phyloP scores from a whole-genome alignment of 2,113 vertebrate species.

The Riparia riparia region DNA sequence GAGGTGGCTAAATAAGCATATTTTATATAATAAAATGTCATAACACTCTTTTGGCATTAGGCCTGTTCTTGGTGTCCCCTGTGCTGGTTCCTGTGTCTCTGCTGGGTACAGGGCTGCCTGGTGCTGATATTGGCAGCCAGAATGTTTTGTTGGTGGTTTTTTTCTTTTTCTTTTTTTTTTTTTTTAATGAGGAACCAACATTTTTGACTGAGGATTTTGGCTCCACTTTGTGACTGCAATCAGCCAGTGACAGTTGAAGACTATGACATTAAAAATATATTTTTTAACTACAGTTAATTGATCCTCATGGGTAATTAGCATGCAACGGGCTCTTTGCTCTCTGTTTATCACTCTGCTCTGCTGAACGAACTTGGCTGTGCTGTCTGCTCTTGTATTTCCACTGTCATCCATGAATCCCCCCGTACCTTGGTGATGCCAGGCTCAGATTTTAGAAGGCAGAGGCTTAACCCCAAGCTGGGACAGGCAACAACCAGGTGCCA shows the following conservation, averaged over 20 bases:
- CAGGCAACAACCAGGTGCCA: not conserved
- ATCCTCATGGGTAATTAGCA: not conserved
- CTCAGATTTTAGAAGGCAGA: not conserved
- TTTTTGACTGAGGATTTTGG: not conserved
- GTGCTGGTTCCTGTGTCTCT: not conserved
- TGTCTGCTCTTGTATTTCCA: not conserved
- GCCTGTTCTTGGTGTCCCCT: not conserved
- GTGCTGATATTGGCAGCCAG: accelerated
- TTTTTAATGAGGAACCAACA: not conserved
- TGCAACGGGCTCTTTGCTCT: not conserved
- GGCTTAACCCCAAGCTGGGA: not conserved
- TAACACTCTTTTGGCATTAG: not conserved
- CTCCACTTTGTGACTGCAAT: not conserved
- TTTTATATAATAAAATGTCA: not conserved
- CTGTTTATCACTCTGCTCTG: not conserved
- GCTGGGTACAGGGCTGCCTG: accelerated
- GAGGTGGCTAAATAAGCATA: not conserved
- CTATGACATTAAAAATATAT: not conserved
- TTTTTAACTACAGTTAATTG: constrained; percentile 25
- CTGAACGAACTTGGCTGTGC: not conserved
- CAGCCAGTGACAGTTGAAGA: not conserved
- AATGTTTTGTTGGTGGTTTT: not conserved
- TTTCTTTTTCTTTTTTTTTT: not conserved
- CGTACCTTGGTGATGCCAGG: accelerated
- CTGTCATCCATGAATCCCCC: not conserved